A percentile compares a stretch with the other conserved stretches of the same genome.
phyloP scores from a whole-genome alignment of 2,797 vertebrate genomes.

The Tachyglossus aculeatus region DNA sequence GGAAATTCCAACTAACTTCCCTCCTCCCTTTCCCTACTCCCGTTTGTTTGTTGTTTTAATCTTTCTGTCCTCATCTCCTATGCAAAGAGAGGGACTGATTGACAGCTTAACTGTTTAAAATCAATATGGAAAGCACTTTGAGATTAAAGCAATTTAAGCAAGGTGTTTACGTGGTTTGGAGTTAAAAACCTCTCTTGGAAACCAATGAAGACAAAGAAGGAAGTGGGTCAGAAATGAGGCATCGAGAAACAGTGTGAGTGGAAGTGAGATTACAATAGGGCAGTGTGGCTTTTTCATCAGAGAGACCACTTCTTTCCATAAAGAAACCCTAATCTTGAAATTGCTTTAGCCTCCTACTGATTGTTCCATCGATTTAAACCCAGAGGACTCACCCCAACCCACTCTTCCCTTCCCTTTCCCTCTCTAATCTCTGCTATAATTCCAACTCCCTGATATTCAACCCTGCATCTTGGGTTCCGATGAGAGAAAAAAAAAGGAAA shows the following conservation, averaged over 20 bases:
- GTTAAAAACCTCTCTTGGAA: conserved; percentile 74
- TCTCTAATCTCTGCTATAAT: not conserved
- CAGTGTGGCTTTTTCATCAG: conserved; percentile 64
- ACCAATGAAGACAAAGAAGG: conserved; percentile 58
- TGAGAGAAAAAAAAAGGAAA: no score
- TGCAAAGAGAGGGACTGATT: conserved; percentile 67
- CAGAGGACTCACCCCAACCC: not conserved
- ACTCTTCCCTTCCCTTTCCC: not conserved
- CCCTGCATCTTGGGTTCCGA: no score
- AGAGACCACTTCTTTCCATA: conserved; percentile 63
- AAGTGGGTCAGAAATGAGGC: conserved; percentile 72
- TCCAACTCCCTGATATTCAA: no score
- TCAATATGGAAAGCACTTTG: conserved; percentile 71
- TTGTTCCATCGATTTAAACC: conserved; percentile 8
- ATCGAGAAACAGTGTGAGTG: conserved; percentile 15
- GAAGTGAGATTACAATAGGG: conserved; percentile 60
- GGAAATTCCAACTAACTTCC: conserved; percentile 36
- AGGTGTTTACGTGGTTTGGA: conserved; percentile 68
- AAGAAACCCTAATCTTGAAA: conserved; percentile 65
- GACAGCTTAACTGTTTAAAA: conserved; percentile 72
- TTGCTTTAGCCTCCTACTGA: conserved; percentile 4
- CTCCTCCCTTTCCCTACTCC: conserved; percentile 14
- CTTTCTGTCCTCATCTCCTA: conserved; percentile 48
- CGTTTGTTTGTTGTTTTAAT: conserved; percentile 79
- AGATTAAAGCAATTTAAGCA: conserved; percentile 74